Conservation (phyloP, 1,140 invertebrate species). For the Trichonephila clavata region DNA sequence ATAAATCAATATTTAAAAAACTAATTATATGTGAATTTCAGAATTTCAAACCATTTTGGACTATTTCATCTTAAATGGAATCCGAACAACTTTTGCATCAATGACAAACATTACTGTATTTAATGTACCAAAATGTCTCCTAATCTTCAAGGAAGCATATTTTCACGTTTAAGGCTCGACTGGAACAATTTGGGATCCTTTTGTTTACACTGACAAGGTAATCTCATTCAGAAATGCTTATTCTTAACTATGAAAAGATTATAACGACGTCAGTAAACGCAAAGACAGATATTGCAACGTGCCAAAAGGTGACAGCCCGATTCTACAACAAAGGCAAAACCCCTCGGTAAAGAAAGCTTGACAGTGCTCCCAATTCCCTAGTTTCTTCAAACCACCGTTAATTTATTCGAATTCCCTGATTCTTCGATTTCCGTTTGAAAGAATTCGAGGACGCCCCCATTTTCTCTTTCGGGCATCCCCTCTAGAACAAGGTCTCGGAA, state of each 20-base stretch:
- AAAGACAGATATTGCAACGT: neutral
- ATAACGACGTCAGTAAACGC: neutral
- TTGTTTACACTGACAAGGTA: neutral
- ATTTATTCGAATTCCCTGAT: conserved; percentile 70
- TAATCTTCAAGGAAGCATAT: neutral
- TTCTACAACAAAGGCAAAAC: neutral
- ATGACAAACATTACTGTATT: neutral
- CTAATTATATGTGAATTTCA: too few relatives aligned
- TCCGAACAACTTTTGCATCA: neutral
- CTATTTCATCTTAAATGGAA: neutral
- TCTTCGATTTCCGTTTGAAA: conserved; percentile 67
- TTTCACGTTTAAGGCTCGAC: neutral
- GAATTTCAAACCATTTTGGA: neutral
- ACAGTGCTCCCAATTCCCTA: conserved; percentile 58
- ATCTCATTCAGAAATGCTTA: neutral
- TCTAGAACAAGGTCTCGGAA: neutral
- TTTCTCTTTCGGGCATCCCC: neutral
- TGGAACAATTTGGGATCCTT: neutral
- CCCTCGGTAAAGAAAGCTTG: neutral
- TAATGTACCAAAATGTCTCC: neutral
- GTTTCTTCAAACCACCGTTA: conserved; percentile 70
- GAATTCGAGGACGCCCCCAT: conserved; percentile 26
- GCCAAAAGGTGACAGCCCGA: conserved; percentile 37
- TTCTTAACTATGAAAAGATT: conserved; percentile 47
- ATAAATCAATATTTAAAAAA: too few relatives aligned